Evolutionary conservation across 1,140 invertebrate species (phyloP).

Genomic region (Drosophila bipectinata): DNA sequence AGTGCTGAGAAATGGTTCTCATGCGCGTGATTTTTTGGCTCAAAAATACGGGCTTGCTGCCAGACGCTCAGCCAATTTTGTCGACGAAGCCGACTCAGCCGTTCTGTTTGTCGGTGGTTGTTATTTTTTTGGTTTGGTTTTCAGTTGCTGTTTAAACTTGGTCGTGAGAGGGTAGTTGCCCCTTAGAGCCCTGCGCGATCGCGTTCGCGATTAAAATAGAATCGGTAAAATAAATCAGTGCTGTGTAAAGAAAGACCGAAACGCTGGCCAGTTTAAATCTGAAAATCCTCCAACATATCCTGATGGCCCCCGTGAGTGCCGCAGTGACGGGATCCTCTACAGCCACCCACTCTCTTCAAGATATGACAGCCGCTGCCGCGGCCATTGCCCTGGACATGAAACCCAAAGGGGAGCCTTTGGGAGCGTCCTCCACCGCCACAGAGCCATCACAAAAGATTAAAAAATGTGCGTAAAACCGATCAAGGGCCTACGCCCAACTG

Average conservation of each 20-base stretch:
- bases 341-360: constrained; percentile 69
- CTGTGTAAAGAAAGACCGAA: constrained; percentile 20
- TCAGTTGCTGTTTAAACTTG: constrained; percentile 83
- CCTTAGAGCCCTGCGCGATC: constrained; percentile 28
- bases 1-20: constrained; percentile 28
- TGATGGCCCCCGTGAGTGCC: constrained; percentile 65
- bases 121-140: constrained; percentile 80
- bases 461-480: constrained; percentile 69
- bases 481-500: not conserved
- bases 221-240: constrained; percentile 17
- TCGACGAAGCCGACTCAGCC: constrained; percentile 41
- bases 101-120: constrained; percentile 68
- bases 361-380: constrained; percentile 69
- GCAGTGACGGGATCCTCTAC: constrained; percentile 45
- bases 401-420: constrained; percentile 47
- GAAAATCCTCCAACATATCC: constrained; percentile 51
- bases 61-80: constrained; percentile 59
- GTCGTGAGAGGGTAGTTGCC: constrained; percentile 82
- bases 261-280: constrained; percentile 36
- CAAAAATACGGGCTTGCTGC: constrained; percentile 76
- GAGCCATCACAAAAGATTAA: constrained; percentile 71
- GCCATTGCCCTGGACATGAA: constrained; percentile 75
- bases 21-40: constrained; percentile 79
- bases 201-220: constrained; percentile 16
- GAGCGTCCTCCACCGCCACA: constrained; percentile 22